Conservation (phyloP, 2,888 invertebrate species). For the Coenonympha arcania region DNA sequence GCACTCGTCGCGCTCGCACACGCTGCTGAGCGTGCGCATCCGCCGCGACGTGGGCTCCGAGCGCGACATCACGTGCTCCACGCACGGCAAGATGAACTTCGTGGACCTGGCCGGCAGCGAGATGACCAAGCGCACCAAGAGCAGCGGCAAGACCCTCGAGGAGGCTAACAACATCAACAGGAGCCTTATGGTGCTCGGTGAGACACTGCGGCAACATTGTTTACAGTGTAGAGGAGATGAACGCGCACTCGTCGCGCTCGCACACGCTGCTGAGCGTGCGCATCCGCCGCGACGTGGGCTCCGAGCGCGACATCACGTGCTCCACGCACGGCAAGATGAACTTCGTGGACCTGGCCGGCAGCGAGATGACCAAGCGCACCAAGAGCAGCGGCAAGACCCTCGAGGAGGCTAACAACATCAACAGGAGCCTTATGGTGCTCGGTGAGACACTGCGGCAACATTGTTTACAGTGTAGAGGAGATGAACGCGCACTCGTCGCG, state of each 20-base stretch:
- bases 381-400: slow-evolving; percentile 89
- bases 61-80: slow-evolving; percentile 87
- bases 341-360: slow-evolving; percentile 97
- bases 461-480: too few species aligned
- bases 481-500: slow-evolving; percentile 71
- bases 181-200: slow-evolving; percentile 93
- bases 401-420: slow-evolving; percentile 96
- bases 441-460: too few species aligned
- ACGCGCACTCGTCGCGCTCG: slow-evolving; percentile 78
- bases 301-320: slow-evolving; percentile 86
- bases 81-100: slow-evolving; percentile 95
- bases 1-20: slow-evolving; percentile 93
- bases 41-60: slow-evolving; percentile 87
- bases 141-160: slow-evolving; percentile 89
- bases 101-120: slow-evolving; percentile 98
- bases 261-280: slow-evolving; percentile 94
- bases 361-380: slow-evolving; percentile 95
- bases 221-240: background rate
- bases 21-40: slow-evolving; percentile 91
- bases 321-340: slow-evolving; percentile 95
- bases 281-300: slow-evolving; percentile 88
- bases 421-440: slow-evolving; percentile 94
- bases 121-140: slow-evolving; percentile 93
- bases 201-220: too few species aligned
- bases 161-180: slow-evolving; percentile 98